phyloP scores from a whole-genome alignment of 1,140 invertebrate genomes.

The Maconellicoccus hirsutus region DNA sequence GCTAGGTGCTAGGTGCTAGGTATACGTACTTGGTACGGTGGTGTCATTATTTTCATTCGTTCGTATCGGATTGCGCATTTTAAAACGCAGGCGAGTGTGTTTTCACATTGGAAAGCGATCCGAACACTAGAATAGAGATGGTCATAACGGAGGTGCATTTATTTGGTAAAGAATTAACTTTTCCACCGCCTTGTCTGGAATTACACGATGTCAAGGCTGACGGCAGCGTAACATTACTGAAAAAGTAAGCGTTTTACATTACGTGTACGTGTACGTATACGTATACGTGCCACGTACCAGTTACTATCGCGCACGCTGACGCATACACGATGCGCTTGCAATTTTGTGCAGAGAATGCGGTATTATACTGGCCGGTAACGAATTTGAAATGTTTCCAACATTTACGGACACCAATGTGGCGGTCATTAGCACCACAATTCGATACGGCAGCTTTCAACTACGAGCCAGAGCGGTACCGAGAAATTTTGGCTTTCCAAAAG shows the following conservation, averaged over 20 bases:
- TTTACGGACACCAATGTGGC: slow-evolving; percentile 10
- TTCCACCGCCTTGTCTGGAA: background rate
- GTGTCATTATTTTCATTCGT: too few relatives aligned
- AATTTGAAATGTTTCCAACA: slow-evolving; percentile 13
- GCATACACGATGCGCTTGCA: too few relatives aligned
- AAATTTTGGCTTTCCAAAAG: slow-evolving; percentile 3
- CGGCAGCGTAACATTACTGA: background rate
- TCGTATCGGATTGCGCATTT: background rate
- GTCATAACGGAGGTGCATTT: background rate
- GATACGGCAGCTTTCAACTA: slow-evolving; percentile 1
- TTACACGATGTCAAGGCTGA: background rate
- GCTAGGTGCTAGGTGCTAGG: too few relatives aligned
- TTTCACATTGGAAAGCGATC: slow-evolving; percentile 2
- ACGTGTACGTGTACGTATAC: too few relatives aligned
- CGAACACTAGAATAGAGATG: slow-evolving; percentile 3
- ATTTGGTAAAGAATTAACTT: background rate
- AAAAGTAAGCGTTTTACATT: too few relatives aligned
- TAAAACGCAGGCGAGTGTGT: slow-evolving; percentile 12
- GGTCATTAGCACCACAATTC: background rate
- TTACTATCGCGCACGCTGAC: too few relatives aligned
- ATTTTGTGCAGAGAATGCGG: background rate
- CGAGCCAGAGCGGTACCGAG: background rate
- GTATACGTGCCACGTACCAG: too few relatives aligned
- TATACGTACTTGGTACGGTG: too few relatives aligned
- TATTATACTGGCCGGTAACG: background rate